These are phyloP conservation scores for Orius insidiosus DNA, from an alignment of 1,140 invertebrate genomes.

Conservation along the genomic window DNA sequence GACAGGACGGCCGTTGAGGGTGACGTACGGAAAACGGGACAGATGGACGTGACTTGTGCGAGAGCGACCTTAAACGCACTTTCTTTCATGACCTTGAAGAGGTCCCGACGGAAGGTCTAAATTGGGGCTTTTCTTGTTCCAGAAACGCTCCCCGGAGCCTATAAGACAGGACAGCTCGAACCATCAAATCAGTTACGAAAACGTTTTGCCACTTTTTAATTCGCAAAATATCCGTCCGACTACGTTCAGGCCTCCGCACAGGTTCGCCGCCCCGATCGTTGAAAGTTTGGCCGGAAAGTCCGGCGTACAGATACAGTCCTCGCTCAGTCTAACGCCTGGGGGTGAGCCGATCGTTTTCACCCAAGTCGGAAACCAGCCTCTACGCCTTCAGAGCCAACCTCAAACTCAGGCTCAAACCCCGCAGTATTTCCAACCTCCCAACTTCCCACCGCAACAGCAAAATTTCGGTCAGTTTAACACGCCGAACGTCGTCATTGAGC, in stretches of 20 bases:
- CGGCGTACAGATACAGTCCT: neutral
- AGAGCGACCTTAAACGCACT: too few relatives aligned
- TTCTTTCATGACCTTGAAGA: too few relatives aligned
- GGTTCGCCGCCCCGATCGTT: neutral
- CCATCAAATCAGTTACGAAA: slow-evolving; percentile 13
- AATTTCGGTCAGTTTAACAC: neutral
- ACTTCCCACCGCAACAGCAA: neutral
- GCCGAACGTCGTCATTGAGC: neutral
- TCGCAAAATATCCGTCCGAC: slow-evolving; percentile 18
- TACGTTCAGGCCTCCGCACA: slow-evolving; percentile 18
- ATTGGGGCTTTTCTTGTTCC: slow-evolving; percentile 18
- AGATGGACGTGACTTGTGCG: too few relatives aligned
- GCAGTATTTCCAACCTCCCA: neutral
- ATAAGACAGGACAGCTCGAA: slow-evolving; percentile 3
- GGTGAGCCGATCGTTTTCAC: neutral
- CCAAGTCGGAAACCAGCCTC: slow-evolving; percentile 5
- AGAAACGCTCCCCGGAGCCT: slow-evolving; percentile 21
- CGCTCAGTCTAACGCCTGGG: neutral
- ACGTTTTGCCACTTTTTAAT: slow-evolving; percentile 16
- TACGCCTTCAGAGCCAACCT: neutral
- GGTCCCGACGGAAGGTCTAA: slow-evolving; percentile 6
- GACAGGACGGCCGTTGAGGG: too few relatives aligned
- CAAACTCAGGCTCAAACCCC: neutral
- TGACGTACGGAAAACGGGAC: too few relatives aligned
- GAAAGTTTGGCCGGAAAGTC: slow-evolving; percentile 1